Evolutionary conservation across 2,113 vertebrate species (phyloP), one percentile per base, ranked within the genome.

Genomic region (Gnathonemus longibarbis): DNA sequence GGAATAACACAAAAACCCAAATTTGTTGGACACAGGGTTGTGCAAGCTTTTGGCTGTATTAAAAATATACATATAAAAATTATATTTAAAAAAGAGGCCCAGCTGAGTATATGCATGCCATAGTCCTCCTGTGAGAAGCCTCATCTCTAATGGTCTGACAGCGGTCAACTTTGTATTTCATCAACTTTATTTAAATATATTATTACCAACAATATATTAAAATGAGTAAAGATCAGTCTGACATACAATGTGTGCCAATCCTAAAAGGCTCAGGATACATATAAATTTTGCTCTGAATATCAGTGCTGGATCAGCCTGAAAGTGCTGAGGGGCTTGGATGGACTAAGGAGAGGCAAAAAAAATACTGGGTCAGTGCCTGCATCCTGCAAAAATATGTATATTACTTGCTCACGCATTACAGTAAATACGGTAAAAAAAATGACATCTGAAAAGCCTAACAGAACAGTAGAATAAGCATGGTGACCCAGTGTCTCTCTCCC

Each of bases 21-120:
- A 45, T 91, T 90, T 83, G 88, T 89, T 74, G 92, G 90, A 91
- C 90, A 92, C 93, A 94, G 91, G 39, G 92, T 91, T 91, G 92
- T 92, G 90, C 92, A 94, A 95, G 93, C 93, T 89, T 94, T 93
- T 92, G 94, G 93, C 94, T 92, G 94, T 93, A 90, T 91, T 52
- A 87, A 62, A 88, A 88, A 88, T 42, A 88, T 88, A 88, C 42
- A 62, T 88, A 62, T 53, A 83, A 56, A 91, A 91, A 88, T 89
- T 53, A 84, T 70, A 84, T 42, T 42, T 31, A 17, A 39, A 70
- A 58, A 89, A 50, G 52, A 17, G 62, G 52, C n/a, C 48, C 77
- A 74, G 48, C n/a, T 90, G 58, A 85, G 66, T 53, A 9, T 70
- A 90, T 39, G 89, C 88, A 89, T 66, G 84, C 45, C 48, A 13